Evolutionary conservation across 2,888 invertebrate species (phyloP).

Genomic region (Labia minor): DNA sequence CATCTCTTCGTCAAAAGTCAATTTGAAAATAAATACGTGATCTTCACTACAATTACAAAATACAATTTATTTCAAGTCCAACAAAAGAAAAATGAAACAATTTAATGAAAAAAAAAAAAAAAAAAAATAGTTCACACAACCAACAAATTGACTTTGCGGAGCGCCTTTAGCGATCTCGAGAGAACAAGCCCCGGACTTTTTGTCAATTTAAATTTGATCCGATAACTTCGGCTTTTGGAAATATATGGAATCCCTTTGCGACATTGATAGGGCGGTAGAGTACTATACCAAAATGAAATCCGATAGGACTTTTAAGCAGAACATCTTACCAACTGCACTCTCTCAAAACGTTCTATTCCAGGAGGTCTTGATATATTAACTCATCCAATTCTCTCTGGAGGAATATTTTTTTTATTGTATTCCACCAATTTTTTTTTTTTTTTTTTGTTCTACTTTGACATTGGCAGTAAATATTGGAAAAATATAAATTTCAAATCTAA

Average conservation of each 20-base stretch:
- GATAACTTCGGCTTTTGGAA: not conserved
- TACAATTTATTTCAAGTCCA: not conserved
- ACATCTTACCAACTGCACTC: not conserved
- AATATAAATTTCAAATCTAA: too few relatives aligned
- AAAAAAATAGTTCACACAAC: not conserved
- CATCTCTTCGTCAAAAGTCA: not conserved
- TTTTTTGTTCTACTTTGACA: not conserved
- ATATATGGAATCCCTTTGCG: slow-evolving; percentile 13
- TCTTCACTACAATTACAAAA: not conserved
- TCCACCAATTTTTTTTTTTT: too few relatives aligned
- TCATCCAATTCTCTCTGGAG: not conserved
- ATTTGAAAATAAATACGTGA: not conserved
- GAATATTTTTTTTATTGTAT: not conserved
- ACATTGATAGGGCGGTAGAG: slow-evolving; percentile 13
- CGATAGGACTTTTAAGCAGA: slow-evolving; percentile 5
- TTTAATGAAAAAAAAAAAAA: too few relatives aligned
- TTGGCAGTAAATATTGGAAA: too few relatives aligned
- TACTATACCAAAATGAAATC: not conserved
- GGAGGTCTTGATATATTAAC: not conserved
- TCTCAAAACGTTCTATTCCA: not conserved
- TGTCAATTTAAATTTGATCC: slow-evolving; percentile 13
- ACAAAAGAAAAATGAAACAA: not conserved
- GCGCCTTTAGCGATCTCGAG: slow-evolving; percentile 3
- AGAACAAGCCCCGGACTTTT: not conserved
- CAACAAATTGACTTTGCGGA: not conserved